Evolutionary conservation across 2,797 vertebrate genomes (phyloP).

Genomic region (Poecilia velifera): DNA sequence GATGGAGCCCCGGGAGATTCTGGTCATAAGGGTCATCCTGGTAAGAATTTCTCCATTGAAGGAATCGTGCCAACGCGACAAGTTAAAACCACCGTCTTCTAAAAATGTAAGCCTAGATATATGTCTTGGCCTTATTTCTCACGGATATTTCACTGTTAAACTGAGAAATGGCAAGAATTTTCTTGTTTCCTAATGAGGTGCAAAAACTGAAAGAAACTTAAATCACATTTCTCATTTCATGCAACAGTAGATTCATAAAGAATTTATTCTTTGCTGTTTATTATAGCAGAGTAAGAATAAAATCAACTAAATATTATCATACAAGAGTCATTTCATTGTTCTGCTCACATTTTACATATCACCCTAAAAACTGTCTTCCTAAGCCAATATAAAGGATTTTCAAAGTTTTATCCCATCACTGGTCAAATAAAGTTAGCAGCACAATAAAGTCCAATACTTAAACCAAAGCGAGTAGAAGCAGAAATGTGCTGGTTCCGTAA

Average conservation of each 20-base stretch:
- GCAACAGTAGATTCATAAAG: neutral
- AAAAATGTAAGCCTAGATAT: neutral
- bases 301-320: neutral
- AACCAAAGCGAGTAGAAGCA: neutral
- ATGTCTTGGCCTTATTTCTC: neutral
- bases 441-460: conserved; percentile 1
- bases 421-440: neutral
- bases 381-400: neutral
- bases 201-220: neutral
- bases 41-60: conserved; percentile 35
- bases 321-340: neutral
- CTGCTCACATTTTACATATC: neutral
- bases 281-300: neutral
- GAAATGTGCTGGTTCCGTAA: neutral
- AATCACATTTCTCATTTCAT: neutral
- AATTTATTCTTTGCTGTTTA: neutral
- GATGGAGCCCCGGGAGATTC: conserved; percentile 50
- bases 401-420: neutral
- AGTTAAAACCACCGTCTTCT: neutral
- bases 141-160: neutral
- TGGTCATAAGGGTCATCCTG: conserved; percentile 60
- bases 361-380: neutral
- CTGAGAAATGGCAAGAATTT: neutral
- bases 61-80: neutral
- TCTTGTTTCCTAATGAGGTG: neutral